Evolutionary conservation across 2,797 vertebrate species (phyloP).

Genomic region (Megaceryle alcyon): DNA sequence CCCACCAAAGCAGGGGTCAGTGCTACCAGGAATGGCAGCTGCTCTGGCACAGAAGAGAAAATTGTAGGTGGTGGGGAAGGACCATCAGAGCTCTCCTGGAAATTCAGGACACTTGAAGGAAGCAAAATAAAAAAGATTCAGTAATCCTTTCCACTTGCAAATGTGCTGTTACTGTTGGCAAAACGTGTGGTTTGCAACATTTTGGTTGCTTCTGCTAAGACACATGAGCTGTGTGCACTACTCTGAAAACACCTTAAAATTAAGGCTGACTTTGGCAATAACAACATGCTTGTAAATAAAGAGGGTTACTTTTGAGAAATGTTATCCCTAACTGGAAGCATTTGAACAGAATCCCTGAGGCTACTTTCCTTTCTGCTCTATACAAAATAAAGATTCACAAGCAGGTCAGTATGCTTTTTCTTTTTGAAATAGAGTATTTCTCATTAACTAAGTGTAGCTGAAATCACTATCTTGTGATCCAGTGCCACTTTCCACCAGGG

Average conservation of each 20-base stretch:
- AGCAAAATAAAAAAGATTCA: background rate
- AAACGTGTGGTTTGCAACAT: slow-evolving; percentile 60
- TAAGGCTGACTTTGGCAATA: slow-evolving; percentile 73
- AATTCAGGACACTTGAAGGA: slow-evolving; percentile 6
- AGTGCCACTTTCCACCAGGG: background rate
- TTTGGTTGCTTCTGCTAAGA: slow-evolving; percentile 61
- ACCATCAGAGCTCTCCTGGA: background rate
- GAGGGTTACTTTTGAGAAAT: slow-evolving; percentile 62
- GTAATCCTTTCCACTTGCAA: slow-evolving; percentile 65
- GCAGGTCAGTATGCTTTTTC: slow-evolving; percentile 32
- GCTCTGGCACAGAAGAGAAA: background rate
- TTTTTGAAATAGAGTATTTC: slow-evolving; percentile 43
- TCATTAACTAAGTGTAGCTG: slow-evolving; percentile 32
- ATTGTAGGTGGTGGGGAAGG: background rate
- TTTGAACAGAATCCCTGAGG: background rate
- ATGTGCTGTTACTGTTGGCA: slow-evolving; percentile 64
- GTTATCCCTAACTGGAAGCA: slow-evolving; percentile 43
- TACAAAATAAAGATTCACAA: slow-evolving; percentile 17
- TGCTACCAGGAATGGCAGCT: background rate
- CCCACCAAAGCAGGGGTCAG: background rate
- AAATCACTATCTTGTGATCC: slow-evolving; percentile 11
- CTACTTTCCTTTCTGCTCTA: slow-evolving; percentile 46
- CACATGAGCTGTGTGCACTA: background rate
- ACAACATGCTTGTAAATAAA: slow-evolving; percentile 71
- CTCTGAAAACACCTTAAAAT: slow-evolving; percentile 74